Percentiles rank a stretch among this genome's conserved stretches.
Conservation (phyloP, 1,140 invertebrate genomes). For the Phymastichus coffea region DNA sequence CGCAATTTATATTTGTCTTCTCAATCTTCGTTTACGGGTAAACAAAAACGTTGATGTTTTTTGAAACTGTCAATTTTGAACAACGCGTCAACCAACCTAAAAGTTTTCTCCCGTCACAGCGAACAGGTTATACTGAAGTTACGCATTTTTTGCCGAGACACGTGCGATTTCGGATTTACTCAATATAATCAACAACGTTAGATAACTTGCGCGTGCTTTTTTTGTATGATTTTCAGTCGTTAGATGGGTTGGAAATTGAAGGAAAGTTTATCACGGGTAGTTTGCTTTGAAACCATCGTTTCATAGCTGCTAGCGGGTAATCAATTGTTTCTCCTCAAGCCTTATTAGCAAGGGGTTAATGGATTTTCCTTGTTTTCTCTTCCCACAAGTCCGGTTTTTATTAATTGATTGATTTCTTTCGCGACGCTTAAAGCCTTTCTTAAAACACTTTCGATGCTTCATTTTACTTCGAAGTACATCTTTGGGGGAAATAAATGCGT, state of each 20-base stretch:
- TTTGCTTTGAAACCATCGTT: constrained; percentile 15
- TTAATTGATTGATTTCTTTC: not conserved
- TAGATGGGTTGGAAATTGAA: not conserved
- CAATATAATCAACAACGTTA: too few species aligned
- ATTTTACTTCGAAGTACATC: too few species aligned
- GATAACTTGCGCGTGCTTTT: not conserved
- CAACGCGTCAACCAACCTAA: constrained; percentile 9
- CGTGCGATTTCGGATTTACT: too few species aligned
- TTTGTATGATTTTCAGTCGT: not conserved
- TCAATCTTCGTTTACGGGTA: not conserved
- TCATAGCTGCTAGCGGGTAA: not conserved
- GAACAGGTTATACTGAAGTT: not conserved
- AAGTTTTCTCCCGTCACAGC: not conserved
- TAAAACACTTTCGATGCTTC: too few species aligned
- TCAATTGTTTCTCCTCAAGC: constrained; percentile 15
- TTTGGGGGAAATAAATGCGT: too few species aligned
- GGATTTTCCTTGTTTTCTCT: constrained; percentile 24
- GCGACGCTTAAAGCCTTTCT: not conserved
- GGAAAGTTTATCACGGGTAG: not conserved
- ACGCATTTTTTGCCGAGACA: too few species aligned
- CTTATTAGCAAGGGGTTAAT: constrained; percentile 20
- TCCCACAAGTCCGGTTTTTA: not conserved
- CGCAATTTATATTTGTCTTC: not conserved
- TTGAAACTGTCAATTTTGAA: not conserved
- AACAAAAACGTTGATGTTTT: not conserved